A percentile compares a stretch with the other conserved stretches of the same genome.
Evolutionary conservation across 2,888 invertebrate species (phyloP).

Genomic region (Andricus quercusramuli): DNA sequence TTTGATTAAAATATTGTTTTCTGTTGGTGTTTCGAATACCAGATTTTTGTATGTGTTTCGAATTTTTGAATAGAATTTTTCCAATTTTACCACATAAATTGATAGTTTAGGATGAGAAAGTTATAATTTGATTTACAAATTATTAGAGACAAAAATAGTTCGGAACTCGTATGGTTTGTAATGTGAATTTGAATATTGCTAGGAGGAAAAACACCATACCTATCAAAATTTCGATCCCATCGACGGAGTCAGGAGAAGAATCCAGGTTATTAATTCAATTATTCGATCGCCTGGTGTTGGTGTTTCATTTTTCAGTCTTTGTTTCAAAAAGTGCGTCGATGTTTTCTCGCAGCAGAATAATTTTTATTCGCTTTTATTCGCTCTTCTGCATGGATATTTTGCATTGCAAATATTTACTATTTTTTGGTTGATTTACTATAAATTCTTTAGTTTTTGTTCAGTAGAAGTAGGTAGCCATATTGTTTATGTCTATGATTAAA

Average conservation of each 20-base stretch:
- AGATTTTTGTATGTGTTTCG: not conserved
- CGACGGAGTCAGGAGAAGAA: constrained; percentile 72
- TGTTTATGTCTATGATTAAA: no score
- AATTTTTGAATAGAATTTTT: not conserved
- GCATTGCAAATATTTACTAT: not conserved
- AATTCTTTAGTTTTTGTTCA: not conserved
- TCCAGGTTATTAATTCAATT: constrained; percentile 73
- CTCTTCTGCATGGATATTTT: constrained; percentile 16
- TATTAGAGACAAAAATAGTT: not conserved
- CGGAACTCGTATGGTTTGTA: not conserved
- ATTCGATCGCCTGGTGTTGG: constrained; percentile 62
- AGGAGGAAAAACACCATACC: constrained; percentile 78
- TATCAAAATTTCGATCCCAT: constrained; percentile 76
- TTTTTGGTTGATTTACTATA: not conserved
- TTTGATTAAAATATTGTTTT: no score
- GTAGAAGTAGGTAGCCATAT: not conserved
- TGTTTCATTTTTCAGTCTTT: constrained; percentile 54
- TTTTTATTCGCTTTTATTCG: not conserved
- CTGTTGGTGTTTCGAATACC: not conserved
- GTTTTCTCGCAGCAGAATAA: constrained; percentile 33
- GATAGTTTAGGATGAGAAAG: not conserved
- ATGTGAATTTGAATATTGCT: constrained; percentile 66
- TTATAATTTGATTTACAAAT: not conserved
- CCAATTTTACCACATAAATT: not conserved
- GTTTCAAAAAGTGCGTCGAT: constrained; percentile 2